These are phyloP conservation scores for Caenorhabditis wallacei DNA, from an alignment of 2,888 invertebrate species.

Conservation along the genomic window DNA sequence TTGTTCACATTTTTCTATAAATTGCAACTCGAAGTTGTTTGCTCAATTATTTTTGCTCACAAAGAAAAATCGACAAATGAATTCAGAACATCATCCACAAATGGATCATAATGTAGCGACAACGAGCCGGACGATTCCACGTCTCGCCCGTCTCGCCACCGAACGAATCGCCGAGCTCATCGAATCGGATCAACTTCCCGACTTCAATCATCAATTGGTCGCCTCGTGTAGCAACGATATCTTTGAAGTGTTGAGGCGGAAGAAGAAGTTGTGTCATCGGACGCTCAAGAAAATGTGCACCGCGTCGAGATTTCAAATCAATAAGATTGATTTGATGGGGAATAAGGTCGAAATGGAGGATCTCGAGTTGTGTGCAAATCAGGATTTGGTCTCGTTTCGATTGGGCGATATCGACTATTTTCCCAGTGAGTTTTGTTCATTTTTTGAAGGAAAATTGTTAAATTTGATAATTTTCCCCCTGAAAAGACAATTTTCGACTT, in stretches of 20 bases:
- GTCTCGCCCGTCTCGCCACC: conserved; percentile 50
- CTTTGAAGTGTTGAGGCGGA: conserved; percentile 56
- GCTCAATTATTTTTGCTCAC: too few relatives aligned
- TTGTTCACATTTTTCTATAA: conserved; percentile 60
- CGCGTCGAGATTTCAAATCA: conserved; percentile 49
- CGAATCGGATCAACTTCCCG: conserved; percentile 46
- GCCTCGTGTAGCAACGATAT: conserved; percentile 63
- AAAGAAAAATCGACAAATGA: too few relatives aligned
- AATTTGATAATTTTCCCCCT: not conserved
- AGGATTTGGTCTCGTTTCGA: conserved; percentile 51
- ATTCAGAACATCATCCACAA: too few relatives aligned
- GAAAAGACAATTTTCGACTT: too few relatives aligned
- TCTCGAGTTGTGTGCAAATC: conserved; percentile 44
- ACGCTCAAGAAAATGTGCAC: conserved; percentile 51
- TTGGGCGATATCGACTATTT: conserved; percentile 60
- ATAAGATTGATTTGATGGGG: conserved; percentile 63
- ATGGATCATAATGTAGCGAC: conserved; percentile 66
- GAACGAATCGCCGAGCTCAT: conserved; percentile 57
- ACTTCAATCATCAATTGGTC: conserved; percentile 44
- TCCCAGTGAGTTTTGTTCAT: conserved; percentile 22
- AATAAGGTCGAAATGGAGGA: conserved; percentile 47
- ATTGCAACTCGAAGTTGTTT: conserved; percentile 31
- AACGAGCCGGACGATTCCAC: conserved; percentile 46
- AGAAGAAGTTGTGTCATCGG: conserved; percentile 40
- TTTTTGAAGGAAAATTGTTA: too few relatives aligned